Evolutionary conservation across 2,888 invertebrate genomes (phyloP), one percentile per base, ranked within the genome.

Genomic region (Drosophila barbarae): DNA sequence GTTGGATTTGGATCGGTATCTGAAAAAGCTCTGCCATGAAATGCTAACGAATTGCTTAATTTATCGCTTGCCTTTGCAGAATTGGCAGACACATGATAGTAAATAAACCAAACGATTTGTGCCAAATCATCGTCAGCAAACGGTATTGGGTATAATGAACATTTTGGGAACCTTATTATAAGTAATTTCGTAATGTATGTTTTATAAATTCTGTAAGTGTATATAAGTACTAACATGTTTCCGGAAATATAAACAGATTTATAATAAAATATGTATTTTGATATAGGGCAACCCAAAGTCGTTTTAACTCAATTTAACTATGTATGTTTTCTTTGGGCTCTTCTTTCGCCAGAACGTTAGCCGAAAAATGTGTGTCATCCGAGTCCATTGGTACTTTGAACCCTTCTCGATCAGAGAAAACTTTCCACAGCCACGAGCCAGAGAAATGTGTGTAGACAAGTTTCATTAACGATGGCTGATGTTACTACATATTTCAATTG

Each of bases 381-480:
- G 35, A 46, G 42, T 42, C 23, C 39, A 69, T 64, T 41, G 52
- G 76, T 66, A 63, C 82, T 76, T 70, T 71, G 79, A 78, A 75
- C 80, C 55, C 59, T 30, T 6, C 6, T 2, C 21, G 28, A 52
- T 35, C 35, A 8, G 15, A 26, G 35, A 64, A 66, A 79, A 74
- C 74, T 77, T 83, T 79, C 67, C 73, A 73, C 28, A 21, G 35
- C 54, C 55, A 39, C 42, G 23, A 38, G 26, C 10, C 30, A 12
- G 38, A 42, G 32, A 58, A 52, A 30, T 21, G 49, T 21, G 46
- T 55, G 38, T 39, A 39, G 58, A 42, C 39, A 36, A 39, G 57
- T 32, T 64, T 47, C 73, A 79, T 79, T 67, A 65, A 65, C 54
- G 67, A 69, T 30, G 18, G n/a, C 42, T 21, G 30, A 21, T 71